These are phyloP conservation scores for Aricia artaxerxes DNA, from an alignment of 2,888 invertebrate species.

Conservation along the genomic window DNA sequence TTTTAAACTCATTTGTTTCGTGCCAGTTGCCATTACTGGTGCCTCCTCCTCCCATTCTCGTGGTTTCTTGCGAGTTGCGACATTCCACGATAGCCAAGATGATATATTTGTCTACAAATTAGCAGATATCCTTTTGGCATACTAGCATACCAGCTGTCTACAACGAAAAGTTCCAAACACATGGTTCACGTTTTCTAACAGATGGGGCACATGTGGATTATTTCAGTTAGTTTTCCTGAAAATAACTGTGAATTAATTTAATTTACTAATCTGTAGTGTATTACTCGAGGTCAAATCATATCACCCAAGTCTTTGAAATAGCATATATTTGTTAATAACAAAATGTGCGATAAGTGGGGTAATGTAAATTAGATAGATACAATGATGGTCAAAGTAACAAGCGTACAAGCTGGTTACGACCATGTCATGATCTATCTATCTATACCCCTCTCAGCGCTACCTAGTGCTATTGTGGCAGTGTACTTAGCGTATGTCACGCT, in stretches of 20 bases:
- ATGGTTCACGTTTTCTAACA: neutral
- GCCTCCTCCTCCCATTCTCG: neutral
- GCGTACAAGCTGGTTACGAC: neutral
- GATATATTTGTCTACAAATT: neutral
- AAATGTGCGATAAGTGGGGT: neutral
- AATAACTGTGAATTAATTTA: neutral
- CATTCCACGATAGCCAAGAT: neutral
- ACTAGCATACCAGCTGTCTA: too few species aligned
- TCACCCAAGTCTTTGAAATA: neutral
- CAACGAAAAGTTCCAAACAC: neutral
- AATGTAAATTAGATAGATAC: neutral
- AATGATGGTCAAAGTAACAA: neutral
- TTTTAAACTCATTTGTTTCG: neutral
- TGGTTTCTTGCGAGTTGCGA: neutral
- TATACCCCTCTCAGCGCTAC: neutral
- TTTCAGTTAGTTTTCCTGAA: neutral
- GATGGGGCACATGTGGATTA: neutral
- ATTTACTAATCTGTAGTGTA: neutral
- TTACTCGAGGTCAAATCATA: neutral
- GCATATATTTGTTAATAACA: neutral
- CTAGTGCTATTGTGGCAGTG: neutral
- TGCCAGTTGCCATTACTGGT: neutral
- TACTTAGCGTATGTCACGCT: constrained; percentile 22
- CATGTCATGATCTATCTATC: neutral
- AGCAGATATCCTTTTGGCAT: neutral